Conservation (phyloP, 2,888 invertebrate genomes). For the Halictus quadricinctus region DNA sequence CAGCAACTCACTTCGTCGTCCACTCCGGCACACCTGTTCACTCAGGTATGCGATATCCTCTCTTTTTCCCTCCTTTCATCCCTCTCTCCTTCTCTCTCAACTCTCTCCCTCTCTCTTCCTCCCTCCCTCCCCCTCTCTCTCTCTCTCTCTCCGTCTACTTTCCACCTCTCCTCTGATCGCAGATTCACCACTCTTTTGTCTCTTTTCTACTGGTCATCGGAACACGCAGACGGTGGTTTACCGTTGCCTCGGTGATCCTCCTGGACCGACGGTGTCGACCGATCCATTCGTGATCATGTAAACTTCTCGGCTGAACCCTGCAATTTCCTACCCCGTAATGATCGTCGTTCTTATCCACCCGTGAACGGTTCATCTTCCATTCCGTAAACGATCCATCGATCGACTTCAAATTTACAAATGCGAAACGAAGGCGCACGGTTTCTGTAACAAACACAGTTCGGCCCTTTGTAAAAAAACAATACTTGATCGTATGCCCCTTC, state of each 20-base stretch:
- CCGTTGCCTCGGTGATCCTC: conserved; percentile 60
- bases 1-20: conserved; percentile 65
- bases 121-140: not conserved
- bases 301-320: conserved; percentile 44
- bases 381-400: not conserved
- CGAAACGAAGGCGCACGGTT: not conserved
- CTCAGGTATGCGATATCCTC: conserved; percentile 72
- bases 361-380: not conserved
- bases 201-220: conserved; percentile 45
- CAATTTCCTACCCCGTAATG: conserved; percentile 38
- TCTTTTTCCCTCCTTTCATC: conserved; percentile 32
- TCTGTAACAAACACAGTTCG: not conserved
- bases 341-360: not conserved
- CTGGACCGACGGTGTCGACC: conserved; percentile 44
- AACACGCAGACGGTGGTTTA: conserved; percentile 61
- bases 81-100: not conserved
- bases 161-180: conserved; percentile 30
- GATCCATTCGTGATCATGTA: conserved; percentile 37
- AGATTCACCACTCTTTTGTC: conserved; percentile 14
- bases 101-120: not conserved
- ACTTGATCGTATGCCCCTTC: not conserved
- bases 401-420: not conserved
- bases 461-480: not conserved
- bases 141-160: not conserved
- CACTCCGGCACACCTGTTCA: conserved; percentile 74